phyloP scores from a whole-genome alignment of 2,888 invertebrate genomes.

The Folsomia manolachei region DNA sequence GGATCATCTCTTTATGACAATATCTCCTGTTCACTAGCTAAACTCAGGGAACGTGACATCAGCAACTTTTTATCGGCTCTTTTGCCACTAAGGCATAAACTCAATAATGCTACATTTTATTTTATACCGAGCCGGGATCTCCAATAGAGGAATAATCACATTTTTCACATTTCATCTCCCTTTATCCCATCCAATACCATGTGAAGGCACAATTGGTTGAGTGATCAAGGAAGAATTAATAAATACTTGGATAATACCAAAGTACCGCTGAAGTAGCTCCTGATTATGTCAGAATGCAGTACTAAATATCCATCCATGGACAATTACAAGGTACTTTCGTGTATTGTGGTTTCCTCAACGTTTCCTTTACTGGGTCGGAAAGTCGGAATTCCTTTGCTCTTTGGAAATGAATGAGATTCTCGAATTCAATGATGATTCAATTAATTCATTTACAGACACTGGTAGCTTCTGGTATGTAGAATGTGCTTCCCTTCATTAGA shows the following conservation, averaged over 20 bases:
- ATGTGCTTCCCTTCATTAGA: neutral
- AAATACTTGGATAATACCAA: neutral
- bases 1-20: constrained; percentile 2
- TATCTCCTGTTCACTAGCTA: constrained; percentile 4
- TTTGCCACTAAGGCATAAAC: too few relatives aligned
- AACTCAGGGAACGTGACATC: constrained; percentile 36
- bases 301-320: too few relatives aligned
- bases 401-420: neutral
- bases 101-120: neutral
- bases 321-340: neutral
- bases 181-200: neutral
- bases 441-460: neutral
- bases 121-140: neutral
- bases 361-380: neutral
- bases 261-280: neutral
- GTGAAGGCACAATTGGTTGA: neutral
- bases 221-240: neutral
- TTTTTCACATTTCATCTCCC: neutral
- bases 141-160: neutral
- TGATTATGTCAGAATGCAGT: neutral
- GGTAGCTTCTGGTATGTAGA: neutral
- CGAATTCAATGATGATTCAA: neutral
- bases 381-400: neutral
- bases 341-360: neutral
- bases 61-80: constrained; percentile 42